phyloP scores from a whole-genome alignment of 2,797 vertebrate species.

The Macropodus opercularis region DNA sequence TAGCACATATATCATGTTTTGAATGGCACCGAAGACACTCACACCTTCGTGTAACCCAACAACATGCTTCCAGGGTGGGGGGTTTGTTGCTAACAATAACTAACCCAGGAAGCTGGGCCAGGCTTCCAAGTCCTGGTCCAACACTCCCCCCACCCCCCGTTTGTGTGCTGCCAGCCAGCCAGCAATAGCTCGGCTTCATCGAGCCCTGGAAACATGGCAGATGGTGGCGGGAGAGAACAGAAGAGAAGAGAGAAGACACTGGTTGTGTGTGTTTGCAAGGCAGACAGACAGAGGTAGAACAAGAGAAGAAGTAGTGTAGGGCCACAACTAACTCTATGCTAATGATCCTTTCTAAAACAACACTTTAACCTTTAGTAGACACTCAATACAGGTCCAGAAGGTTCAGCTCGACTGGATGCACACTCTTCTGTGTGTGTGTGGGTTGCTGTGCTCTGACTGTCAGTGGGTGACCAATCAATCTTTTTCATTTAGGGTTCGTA shows the following conservation, averaged over 20 bases:
- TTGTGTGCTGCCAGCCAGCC: slow-evolving; percentile 56
- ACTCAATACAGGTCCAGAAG: slow-evolving; percentile 3
- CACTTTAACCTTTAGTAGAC: slow-evolving; percentile 32
- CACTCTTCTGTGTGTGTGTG: not conserved
- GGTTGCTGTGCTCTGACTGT: slow-evolving; percentile 1
- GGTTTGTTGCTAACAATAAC: slow-evolving; percentile 65
- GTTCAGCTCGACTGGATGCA: slow-evolving; percentile 4
- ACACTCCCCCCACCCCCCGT: slow-evolving; percentile 30
- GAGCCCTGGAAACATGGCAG: slow-evolving; percentile 74
- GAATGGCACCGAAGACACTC: slow-evolving; percentile 26
- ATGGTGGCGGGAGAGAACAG: slow-evolving; percentile 67
- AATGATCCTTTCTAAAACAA: too few relatives aligned
- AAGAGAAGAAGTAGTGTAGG: slow-evolving; percentile 20
- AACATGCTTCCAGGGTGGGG: slow-evolving; percentile 17
- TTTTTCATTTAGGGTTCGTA: slow-evolving; percentile 36
- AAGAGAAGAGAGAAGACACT: slow-evolving; percentile 37
- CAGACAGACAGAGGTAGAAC: slow-evolving; percentile 38
- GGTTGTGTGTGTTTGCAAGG: slow-evolving; percentile 1
- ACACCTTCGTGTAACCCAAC: slow-evolving; percentile 3
- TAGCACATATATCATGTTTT: slow-evolving; percentile 12
- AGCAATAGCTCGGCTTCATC: slow-evolving; percentile 71
- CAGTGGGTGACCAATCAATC: slow-evolving; percentile 54
- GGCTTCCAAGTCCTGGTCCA: slow-evolving; percentile 52
- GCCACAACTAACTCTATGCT: too few relatives aligned
- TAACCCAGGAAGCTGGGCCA: slow-evolving; percentile 51